These are phyloP conservation scores for Podarcis lilfordi DNA, from an alignment of 2,797 vertebrate genomes.

Conservation along the genomic window DNA sequence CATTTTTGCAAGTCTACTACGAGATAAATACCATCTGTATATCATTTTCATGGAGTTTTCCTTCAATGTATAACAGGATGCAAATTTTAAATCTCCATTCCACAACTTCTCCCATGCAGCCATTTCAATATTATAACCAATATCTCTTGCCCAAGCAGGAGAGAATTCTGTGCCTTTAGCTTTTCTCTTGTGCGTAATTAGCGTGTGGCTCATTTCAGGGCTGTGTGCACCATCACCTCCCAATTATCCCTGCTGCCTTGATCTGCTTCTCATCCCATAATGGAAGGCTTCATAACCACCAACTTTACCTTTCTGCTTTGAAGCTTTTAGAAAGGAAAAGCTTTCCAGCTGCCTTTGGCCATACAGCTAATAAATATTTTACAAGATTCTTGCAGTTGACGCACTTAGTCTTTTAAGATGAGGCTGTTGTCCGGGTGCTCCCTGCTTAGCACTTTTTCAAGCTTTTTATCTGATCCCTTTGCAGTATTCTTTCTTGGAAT, in stretches of 20 bases:
- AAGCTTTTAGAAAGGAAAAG: slow-evolving; percentile 36
- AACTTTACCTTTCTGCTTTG: slow-evolving; percentile 17
- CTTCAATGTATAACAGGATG: too few species aligned
- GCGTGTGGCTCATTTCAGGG: slow-evolving; percentile 32
- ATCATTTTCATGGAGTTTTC: too few species aligned
- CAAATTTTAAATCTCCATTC: too few species aligned
- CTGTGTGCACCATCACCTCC: slow-evolving; percentile 17
- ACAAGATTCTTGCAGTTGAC: slow-evolving; percentile 29
- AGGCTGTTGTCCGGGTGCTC: slow-evolving; percentile 14
- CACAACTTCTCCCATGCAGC: too few species aligned
- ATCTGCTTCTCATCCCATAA: slow-evolving; percentile 13
- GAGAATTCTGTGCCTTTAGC: slow-evolving; percentile 25
- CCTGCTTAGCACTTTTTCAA: slow-evolving; percentile 41
- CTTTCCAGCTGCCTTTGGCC: slow-evolving; percentile 20
- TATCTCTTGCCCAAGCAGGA: neutral
- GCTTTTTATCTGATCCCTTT: slow-evolving; percentile 67
- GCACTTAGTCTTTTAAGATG: slow-evolving; percentile 54
- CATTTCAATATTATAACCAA: too few species aligned
- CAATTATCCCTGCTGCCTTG: slow-evolving; percentile 28
- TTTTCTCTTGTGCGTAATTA: slow-evolving; percentile 44
- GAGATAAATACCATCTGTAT: too few species aligned
- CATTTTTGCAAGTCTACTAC: too few species aligned
- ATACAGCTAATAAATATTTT: slow-evolving; percentile 52
- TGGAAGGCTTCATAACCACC: neutral
- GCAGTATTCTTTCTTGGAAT: slow-evolving; percentile 48